These are phyloP conservation scores for Anableps anableps DNA, from an alignment of 2,797 vertebrate species.

Conservation along the genomic window DNA sequence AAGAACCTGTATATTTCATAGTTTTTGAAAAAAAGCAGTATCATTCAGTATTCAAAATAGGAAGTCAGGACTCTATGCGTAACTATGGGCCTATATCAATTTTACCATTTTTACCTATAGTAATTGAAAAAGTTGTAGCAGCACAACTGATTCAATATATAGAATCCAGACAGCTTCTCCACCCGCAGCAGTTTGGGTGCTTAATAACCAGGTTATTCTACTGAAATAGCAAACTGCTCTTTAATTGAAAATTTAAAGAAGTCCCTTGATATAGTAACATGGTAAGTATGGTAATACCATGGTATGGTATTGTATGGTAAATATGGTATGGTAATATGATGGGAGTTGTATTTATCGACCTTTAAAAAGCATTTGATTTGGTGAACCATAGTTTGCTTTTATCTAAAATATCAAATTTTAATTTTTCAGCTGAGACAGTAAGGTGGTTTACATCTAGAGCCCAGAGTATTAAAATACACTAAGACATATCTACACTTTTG, in stretches of 20 bases:
- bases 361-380: neutral
- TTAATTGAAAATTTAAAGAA: too few relatives aligned
- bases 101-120: neutral
- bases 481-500: neutral
- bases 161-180: neutral
- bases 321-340: too few relatives aligned
- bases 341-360: neutral
- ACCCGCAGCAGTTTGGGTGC: neutral
- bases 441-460: neutral
- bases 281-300: too few relatives aligned
- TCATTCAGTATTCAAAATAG: neutral
- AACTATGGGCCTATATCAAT: neutral
- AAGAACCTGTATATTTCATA: neutral
- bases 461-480: neutral
- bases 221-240: too few relatives aligned
- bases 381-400: too few relatives aligned
- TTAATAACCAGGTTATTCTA: too few relatives aligned
- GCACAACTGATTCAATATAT: neutral
- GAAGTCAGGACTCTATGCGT: neutral
- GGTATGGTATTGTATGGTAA: too few relatives aligned
- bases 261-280: too few relatives aligned
- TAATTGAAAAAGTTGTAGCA: neutral
- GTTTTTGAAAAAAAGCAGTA: neutral
- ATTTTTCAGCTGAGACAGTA: neutral
- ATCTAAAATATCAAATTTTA: neutral